These are phyloP conservation scores for Lutjanus campechanus DNA, from an alignment of 2,797 vertebrate species.

Conservation along the genomic window DNA sequence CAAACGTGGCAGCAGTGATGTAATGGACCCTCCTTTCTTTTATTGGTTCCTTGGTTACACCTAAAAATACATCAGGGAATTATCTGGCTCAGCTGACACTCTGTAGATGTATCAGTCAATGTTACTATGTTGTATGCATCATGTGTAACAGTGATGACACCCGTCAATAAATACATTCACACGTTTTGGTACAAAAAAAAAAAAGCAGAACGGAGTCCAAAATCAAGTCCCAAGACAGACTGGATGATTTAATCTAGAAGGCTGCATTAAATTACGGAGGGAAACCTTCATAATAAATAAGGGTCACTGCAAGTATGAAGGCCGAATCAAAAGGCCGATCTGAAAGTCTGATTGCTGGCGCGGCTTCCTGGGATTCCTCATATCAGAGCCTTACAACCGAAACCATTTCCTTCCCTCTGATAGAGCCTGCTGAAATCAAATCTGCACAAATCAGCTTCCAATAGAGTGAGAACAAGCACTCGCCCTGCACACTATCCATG, in stretches of 20 bases:
- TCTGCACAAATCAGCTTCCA: constrained; percentile 21
- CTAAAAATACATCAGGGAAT: constrained; percentile 19
- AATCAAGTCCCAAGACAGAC: not conserved
- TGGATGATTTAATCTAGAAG: not conserved
- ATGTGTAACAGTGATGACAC: constrained; percentile 8
- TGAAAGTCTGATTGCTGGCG: constrained; percentile 23
- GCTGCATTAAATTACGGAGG: not conserved
- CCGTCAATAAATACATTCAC: not conserved
- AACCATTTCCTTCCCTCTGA: constrained; percentile 28
- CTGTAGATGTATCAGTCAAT: constrained; percentile 21
- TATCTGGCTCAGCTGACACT: constrained; percentile 12
- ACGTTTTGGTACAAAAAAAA: not conserved
- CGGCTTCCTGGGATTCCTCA: constrained; percentile 35
- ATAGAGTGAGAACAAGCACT: constrained; percentile 18
- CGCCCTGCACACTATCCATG: constrained; percentile 4
- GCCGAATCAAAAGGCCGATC: constrained; percentile 25
- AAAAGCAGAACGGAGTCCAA: not conserved
- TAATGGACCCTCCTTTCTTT: too few relatives aligned
- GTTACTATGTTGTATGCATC: constrained; percentile 25
- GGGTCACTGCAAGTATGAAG: not conserved
- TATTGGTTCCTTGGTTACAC: not conserved
- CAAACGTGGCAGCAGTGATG: too few relatives aligned
- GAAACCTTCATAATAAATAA: not conserved
- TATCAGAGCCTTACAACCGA: constrained; percentile 22
- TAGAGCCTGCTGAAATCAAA: constrained; percentile 32